Conservation (phyloP, 2,797 vertebrate genomes). For the Salmo trutta region DNA sequence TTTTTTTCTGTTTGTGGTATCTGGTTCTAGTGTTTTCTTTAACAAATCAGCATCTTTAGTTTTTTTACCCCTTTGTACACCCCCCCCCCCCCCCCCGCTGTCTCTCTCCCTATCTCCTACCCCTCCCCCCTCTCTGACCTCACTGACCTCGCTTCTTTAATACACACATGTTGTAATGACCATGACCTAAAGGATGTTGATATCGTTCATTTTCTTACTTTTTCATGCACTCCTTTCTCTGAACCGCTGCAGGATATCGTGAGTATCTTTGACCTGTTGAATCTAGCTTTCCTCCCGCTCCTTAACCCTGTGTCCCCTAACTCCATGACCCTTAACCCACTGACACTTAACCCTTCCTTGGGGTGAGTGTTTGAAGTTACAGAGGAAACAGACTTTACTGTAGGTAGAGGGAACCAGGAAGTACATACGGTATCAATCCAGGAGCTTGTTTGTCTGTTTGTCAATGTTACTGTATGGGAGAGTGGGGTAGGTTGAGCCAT, state of each 20-base stretch:
- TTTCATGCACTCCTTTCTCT: slow-evolving; percentile 46
- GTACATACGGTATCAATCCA: too few species aligned
- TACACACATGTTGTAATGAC: neutral
- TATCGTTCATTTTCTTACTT: slow-evolving; percentile 12
- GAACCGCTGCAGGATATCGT: slow-evolving; percentile 90
- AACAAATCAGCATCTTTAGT: slow-evolving; percentile 24
- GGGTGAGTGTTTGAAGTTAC: slow-evolving; percentile 42
- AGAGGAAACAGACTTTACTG: slow-evolving; percentile 23
- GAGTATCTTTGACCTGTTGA: slow-evolving; percentile 76
- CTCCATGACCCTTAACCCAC: slow-evolving; percentile 4
- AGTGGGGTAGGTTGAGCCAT: too few species aligned
- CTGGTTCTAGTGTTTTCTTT: slow-evolving; percentile 40
- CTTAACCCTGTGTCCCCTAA: slow-evolving; percentile 9
- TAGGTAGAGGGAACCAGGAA: slow-evolving; percentile 3
- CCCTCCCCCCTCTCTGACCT: too few species aligned
- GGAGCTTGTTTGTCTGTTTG: too few species aligned
- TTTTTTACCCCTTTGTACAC: neutral
- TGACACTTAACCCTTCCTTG: neutral
- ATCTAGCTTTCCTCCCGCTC: slow-evolving; percentile 28
- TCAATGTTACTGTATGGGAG: too few species aligned
- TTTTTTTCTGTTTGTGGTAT: slow-evolving; percentile 48
- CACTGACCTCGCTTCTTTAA: too few species aligned
- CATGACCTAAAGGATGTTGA: slow-evolving; percentile 6
- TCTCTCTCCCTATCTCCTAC: neutral
- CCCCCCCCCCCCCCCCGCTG: neutral